A percentile compares a stretch with the other conserved stretches of the same genome.
Conservation (phyloP, 2,113 vertebrate species). For the Capreolus pygargus region DNA sequence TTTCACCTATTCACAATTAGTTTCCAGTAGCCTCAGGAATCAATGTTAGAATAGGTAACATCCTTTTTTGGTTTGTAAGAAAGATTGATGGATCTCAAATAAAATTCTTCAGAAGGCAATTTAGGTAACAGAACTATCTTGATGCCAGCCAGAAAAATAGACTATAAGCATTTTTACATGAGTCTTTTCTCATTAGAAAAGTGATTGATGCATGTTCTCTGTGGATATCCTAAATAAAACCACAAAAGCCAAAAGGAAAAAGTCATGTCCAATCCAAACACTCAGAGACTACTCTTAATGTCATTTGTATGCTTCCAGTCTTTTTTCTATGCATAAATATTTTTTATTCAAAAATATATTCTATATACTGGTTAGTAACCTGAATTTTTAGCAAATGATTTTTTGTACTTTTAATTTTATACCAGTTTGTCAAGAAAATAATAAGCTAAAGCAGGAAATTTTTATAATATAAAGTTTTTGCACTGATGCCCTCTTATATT, state of each 20-base stretch:
- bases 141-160: background rate
- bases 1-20: constrained; percentile 79
- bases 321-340: background rate
- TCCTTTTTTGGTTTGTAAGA: constrained; percentile 68
- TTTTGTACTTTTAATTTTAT: background rate
- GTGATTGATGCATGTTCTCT: background rate
- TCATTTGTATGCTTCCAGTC: background rate
- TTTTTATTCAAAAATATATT: constrained; percentile 16
- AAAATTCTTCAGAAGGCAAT: constrained; percentile 20
- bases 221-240: background rate
- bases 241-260: background rate
- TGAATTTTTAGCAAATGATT: background rate
- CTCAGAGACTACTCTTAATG: background rate
- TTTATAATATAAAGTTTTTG: constrained; percentile 15
- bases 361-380: background rate
- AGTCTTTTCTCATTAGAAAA: background rate
- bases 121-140: constrained; percentile 3
- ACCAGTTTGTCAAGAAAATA: constrained; percentile 27
- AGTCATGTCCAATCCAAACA: background rate
- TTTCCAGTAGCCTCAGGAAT: constrained; percentile 78
- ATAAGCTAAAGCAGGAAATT: background rate
- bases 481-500: constrained; percentile 26
- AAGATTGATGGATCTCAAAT: constrained; percentile 68
- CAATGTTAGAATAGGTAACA: constrained; percentile 73
- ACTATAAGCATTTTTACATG: background rate